These are phyloP conservation scores for Bettongia penicillata DNA, from an alignment of 2,113 vertebrate genomes.

Conservation along the genomic window DNA sequence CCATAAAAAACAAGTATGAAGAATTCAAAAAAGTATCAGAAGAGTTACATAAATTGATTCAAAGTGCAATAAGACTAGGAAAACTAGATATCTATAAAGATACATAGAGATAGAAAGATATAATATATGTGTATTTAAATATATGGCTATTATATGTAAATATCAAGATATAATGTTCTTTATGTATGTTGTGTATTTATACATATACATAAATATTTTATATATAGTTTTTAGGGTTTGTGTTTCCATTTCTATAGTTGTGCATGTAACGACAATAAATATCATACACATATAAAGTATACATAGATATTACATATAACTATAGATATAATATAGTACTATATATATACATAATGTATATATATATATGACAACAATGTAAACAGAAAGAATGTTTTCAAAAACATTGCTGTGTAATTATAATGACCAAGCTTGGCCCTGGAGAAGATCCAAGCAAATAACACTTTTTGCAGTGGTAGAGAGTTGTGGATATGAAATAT, in stretches of 20 bases:
- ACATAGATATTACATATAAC: background rate
- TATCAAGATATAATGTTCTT: background rate
- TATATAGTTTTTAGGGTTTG: background rate
- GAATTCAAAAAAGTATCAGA: background rate
- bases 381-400: background rate
- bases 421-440: background rate
- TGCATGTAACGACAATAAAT: background rate
- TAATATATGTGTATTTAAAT: background rate
- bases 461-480: background rate
- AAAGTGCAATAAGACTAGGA: background rate
- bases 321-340: background rate
- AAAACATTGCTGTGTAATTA: background rate
- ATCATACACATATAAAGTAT: background rate
- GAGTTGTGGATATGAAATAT: background rate
- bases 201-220: background rate
- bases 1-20: background rate
- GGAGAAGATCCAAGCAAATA: background rate
- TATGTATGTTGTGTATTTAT: background rate
- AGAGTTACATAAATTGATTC: background rate
- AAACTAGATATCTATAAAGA: background rate
- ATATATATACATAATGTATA: background rate
- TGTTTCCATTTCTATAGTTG: background rate
- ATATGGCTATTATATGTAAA: background rate
- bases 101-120: background rate
- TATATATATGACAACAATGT: background rate